Evolutionary conservation across 2,113 vertebrate genomes (phyloP), one percentile per base, ranked within the genome.

Genomic region (Indicator indicator): DNA sequence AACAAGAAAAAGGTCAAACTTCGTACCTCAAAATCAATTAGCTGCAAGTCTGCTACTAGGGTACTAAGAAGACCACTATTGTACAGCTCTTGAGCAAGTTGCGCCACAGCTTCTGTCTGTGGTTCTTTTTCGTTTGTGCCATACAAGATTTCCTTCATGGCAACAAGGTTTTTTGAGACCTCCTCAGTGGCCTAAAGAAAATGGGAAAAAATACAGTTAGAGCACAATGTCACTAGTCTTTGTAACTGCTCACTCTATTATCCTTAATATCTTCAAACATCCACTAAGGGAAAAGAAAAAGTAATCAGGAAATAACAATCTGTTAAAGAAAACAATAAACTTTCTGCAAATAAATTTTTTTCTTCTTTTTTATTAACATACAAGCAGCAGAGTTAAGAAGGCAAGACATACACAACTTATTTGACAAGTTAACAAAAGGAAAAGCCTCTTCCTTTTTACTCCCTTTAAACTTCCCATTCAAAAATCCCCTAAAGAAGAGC

Each of bases 81-180:
- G 95, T 99, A 99, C 4, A 99, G 98, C 90, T 99, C 99, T 84
- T 99, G 99, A 83, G 99, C 99, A 5, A 99, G 98, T 92, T 99
- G 99, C 5, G 99, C 99, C 94, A 99, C 99, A 5, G 99, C 98
- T 95, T 99, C 98, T 6, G 99, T 99, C 94, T 99, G 98, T 1
- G 98, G 99, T 63, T 99, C 99, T 68, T 99, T 99, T 89, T 99
- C 98, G 76, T 98, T 99, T 15, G 99, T 99, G 94, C 99, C 98
- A 50, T 99, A 99, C 9, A 99, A 97, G 95, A 99, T 98, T 97
- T 99, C 98, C 95, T 99, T 99, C 99, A 99, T 99, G 91, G 99
- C 98, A 94, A 99, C 99, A 82, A 99, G 97, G 89, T 99, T 99
- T 98, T 99, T 99, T 54, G 99, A 99, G 96, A 99, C 99, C 95